Percentiles rank a stretch among this genome's conserved stretches.
Conservation (phyloP, 2,888 invertebrate genomes). For the Scaptomyza parva region DNA sequence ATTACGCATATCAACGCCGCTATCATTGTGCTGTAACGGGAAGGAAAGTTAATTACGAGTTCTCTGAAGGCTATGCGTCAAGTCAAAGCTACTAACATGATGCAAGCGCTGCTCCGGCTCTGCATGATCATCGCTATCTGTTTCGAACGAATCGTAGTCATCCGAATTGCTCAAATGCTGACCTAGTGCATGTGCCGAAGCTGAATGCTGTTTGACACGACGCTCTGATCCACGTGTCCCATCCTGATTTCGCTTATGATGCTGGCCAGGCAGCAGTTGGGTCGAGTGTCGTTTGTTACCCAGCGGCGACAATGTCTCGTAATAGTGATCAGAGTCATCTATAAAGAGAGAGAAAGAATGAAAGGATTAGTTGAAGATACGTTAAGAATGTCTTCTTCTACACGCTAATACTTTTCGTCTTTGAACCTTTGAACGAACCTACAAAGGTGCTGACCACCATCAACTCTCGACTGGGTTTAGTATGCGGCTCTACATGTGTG, state of each 20-base stretch:
- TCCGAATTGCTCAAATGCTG: constrained; percentile 84
- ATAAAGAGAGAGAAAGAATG: constrained; percentile 65
- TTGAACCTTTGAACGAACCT: no score
- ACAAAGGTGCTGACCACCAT: constrained; percentile 82
- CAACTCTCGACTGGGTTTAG: constrained; percentile 61
- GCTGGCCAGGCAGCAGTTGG: constrained; percentile 60
- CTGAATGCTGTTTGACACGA: constrained; percentile 70
- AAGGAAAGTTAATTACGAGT: not conserved
- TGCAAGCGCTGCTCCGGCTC: constrained; percentile 84
- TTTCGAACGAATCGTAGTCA: constrained; percentile 90
- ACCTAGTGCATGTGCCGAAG: constrained; percentile 74
- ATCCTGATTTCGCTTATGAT: constrained; percentile 62
- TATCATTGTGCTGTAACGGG: constrained; percentile 83
- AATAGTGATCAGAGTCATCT: constrained; percentile 90
- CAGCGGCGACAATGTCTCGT: constrained; percentile 87
- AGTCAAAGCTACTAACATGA: constrained; percentile 72
- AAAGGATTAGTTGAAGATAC: not conserved
- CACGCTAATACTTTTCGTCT: no score
- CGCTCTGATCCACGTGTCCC: constrained; percentile 63
- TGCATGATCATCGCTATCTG: constrained; percentile 86
- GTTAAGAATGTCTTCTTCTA: no score
- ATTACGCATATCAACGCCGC: constrained; percentile 86
- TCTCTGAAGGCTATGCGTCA: not conserved
- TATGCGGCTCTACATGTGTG: constrained; percentile 60
- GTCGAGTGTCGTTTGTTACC: constrained; percentile 76